phyloP scores from a whole-genome alignment of 53 echinoderm and acorn worm genomes.

The Henricia sp. region DNA sequence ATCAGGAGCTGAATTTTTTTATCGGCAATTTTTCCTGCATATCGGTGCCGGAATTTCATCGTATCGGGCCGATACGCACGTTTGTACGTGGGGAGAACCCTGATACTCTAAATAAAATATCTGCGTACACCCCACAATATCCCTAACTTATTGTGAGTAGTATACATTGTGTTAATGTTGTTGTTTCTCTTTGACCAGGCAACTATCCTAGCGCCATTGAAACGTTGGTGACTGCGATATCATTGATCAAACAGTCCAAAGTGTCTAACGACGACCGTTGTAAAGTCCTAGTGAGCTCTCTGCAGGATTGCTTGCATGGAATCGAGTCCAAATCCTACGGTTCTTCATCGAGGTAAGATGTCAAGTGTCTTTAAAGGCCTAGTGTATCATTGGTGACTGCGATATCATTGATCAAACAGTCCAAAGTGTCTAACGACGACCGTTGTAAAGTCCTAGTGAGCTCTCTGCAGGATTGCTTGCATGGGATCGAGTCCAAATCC shows the following conservation, averaged over 20 bases:
- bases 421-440: slow-evolving; percentile 95
- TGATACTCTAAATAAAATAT: no score
- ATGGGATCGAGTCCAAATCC: slow-evolving; percentile 95
- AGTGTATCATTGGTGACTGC: slow-evolving; percentile 96
- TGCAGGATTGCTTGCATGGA: slow-evolving; percentile 95
- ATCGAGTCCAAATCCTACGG: slow-evolving; percentile 97
- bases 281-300: slow-evolving; percentile 94
- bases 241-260: slow-evolving; percentile 98
- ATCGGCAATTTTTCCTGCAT: no score
- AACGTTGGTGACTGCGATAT: slow-evolving; percentile 96
- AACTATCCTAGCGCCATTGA: slow-evolving; percentile 95
- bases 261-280: slow-evolving; percentile 93
- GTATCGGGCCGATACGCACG: no score
- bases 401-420: slow-evolving; percentile 97
- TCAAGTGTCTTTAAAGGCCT: no score
- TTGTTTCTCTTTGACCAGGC: slow-evolving; percentile 46
- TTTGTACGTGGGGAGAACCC: no score
- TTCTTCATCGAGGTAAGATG: slow-evolving; percentile 66
- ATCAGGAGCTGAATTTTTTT: no score
- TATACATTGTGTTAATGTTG: background rate
- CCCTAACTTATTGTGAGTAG: background rate
- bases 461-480: slow-evolving; percentile 94
- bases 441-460: slow-evolving; percentile 95
- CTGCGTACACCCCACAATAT: no score
- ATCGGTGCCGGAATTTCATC: no score